Evolutionary conservation across 2,113 vertebrate genomes (phyloP).

Genomic region (Aegotheles bennettii): DNA sequence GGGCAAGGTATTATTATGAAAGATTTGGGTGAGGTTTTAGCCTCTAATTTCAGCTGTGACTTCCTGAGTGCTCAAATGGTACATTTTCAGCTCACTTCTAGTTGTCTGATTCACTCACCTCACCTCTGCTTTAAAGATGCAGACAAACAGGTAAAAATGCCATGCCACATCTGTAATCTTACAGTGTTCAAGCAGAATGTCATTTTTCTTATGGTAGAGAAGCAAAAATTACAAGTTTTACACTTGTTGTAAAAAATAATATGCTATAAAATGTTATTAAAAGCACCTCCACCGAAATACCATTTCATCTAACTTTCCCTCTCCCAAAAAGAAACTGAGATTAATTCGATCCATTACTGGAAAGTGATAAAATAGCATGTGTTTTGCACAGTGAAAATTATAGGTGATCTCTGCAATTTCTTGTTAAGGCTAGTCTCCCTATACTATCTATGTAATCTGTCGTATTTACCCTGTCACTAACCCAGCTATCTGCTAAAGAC

Average conservation of each 20-base stretch:
- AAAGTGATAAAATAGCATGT: constrained; percentile 1
- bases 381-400: constrained; percentile 24
- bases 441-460: background rate
- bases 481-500: background rate
- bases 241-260: constrained; percentile 18
- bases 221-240: constrained; percentile 7
- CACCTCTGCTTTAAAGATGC: background rate
- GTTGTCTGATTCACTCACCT: background rate
- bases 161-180: background rate
- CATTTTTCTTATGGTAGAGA: background rate
- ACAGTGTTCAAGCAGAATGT: background rate
- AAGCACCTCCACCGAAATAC: background rate
- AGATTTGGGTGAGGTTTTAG: background rate
- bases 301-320: background rate
- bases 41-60: background rate
- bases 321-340: background rate
- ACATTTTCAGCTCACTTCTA: background rate
- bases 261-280: background rate
- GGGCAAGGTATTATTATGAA: background rate
- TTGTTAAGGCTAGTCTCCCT: background rate
- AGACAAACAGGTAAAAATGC: background rate
- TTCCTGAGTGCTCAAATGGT: background rate
- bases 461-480: constrained; percentile 5
- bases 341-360: background rate
- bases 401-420: constrained; percentile 1